Conservation (phyloP, 2,888 invertebrate genomes). For the Yponomeuta evonymella region DNA sequence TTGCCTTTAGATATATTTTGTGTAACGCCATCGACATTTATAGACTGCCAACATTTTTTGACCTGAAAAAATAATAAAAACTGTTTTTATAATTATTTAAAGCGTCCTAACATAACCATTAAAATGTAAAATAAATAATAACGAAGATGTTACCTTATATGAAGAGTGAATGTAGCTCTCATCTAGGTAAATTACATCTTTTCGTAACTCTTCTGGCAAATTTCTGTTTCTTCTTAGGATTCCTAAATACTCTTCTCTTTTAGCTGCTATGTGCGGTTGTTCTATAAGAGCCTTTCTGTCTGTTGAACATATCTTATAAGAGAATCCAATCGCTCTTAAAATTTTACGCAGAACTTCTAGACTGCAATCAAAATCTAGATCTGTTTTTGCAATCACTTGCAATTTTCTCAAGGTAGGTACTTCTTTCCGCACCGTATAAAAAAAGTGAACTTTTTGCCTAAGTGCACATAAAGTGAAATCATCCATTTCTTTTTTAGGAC, state of each 20-base stretch:
- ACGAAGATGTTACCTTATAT: constrained; percentile 22
- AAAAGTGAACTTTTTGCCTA: constrained; percentile 16
- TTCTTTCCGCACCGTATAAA: constrained; percentile 12
- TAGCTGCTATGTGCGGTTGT: constrained; percentile 19
- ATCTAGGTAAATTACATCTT: constrained; percentile 30
- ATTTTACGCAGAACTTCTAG: constrained; percentile 19
- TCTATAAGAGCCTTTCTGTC: constrained; percentile 19
- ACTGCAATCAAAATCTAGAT: background rate
- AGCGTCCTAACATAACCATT: background rate
- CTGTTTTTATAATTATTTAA: background rate
- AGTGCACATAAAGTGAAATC: constrained; percentile 17
- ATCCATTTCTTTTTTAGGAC: constrained; percentile 16
- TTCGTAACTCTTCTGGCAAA: constrained; percentile 24
- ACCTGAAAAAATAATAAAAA: constrained; percentile 1
- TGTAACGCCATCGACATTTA: constrained; percentile 18
- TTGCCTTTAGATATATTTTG: constrained; percentile 24
- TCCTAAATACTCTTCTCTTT: constrained; percentile 23
- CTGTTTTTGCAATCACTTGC: background rate
- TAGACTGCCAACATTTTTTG: constrained; percentile 27
- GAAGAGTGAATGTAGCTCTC: constrained; percentile 29
- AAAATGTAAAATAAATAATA: constrained; percentile 5
- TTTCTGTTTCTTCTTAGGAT: constrained; percentile 23
- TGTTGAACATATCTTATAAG: constrained; percentile 20
- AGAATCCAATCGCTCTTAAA: constrained; percentile 19
- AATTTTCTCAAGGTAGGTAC: constrained; percentile 6